Percentiles rank a stretch among this genome's conserved stretches.
These are phyloP conservation scores for Delichon dasypus DNA, from an alignment of 2,797 vertebrate genomes.

Conservation along the genomic window DNA sequence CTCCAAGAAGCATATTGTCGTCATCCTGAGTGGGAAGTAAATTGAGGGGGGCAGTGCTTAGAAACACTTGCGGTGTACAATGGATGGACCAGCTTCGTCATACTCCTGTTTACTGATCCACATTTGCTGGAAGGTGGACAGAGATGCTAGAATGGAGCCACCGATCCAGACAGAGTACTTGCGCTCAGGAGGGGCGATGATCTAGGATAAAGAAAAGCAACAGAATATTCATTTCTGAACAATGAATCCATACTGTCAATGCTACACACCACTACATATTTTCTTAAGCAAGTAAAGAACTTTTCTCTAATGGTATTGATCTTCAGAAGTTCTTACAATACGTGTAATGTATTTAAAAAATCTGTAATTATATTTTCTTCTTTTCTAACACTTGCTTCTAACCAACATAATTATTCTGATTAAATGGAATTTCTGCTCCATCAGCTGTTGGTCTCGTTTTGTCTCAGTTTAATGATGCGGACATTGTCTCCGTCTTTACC, in stretches of 20 bases:
- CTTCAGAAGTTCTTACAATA: background rate
- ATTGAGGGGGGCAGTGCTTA: constrained; percentile 80
- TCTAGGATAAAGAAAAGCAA: constrained; percentile 72
- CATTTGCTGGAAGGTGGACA: constrained; percentile 92
- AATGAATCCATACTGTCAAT: background rate
- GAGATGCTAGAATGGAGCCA: constrained; percentile 82
- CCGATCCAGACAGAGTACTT: constrained; percentile 87
- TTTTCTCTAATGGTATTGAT: background rate
- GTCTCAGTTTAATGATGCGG: background rate
- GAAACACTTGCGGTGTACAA: constrained; percentile 99
- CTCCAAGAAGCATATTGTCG: constrained; percentile 76
- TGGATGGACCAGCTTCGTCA: constrained; percentile 90
- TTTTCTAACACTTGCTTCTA: background rate
- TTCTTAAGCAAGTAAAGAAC: background rate
- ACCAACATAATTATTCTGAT: background rate
- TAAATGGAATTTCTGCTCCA: background rate
- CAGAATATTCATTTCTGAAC: background rate
- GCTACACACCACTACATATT: background rate
- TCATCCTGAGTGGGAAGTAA: constrained; percentile 79
- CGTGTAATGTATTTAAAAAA: background rate
- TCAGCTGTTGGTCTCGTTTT: background rate
- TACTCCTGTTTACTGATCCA: constrained; percentile 86
- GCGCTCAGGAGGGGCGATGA: constrained; percentile 84
- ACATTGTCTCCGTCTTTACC: background rate
- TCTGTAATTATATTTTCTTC: background rate